phyloP scores from a whole-genome alignment of 2,797 vertebrate genomes.

The Chloroceryle inda region DNA sequence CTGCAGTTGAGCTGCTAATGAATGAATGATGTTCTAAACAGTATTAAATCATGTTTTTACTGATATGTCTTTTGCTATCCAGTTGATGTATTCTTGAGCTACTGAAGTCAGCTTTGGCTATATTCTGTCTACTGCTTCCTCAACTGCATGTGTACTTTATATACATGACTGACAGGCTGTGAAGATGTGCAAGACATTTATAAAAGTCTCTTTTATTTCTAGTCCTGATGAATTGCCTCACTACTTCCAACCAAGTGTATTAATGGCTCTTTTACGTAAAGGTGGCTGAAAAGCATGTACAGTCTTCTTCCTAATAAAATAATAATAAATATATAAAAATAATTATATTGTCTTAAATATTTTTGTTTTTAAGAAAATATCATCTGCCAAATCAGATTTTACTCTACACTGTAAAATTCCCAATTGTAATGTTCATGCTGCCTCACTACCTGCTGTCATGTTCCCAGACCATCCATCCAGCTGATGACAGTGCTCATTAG shows the following conservation, averaged over 20 bases:
- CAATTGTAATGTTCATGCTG: not conserved
- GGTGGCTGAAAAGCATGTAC: not conserved
- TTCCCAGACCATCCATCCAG: not conserved
- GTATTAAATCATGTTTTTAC: not conserved
- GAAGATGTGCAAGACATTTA: not conserved
- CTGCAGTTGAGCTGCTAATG: not conserved
- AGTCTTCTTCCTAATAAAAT: not conserved
- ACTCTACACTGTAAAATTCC: not conserved
- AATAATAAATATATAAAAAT: too few relatives aligned
- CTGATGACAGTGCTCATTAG: not conserved
- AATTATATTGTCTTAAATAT: not conserved
- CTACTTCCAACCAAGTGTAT: not conserved
- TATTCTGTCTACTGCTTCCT: not conserved
- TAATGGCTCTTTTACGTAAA: not conserved
- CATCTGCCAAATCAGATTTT: not conserved
- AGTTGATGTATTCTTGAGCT: not conserved
- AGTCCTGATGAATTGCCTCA: not conserved
- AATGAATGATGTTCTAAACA: not conserved
- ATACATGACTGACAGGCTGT: not conserved
- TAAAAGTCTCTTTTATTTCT: not conserved
- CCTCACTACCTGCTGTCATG: not conserved
- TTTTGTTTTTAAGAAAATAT: not conserved
- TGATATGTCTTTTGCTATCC: not conserved
- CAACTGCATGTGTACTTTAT: not conserved
- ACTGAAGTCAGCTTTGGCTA: not conserved